Percentiles rank a stretch among this genome's conserved stretches.
Evolutionary conservation across 37 sponge, comb jelly and placozoan genomes (phyloP).

Genomic region (Geodia barretti): DNA sequence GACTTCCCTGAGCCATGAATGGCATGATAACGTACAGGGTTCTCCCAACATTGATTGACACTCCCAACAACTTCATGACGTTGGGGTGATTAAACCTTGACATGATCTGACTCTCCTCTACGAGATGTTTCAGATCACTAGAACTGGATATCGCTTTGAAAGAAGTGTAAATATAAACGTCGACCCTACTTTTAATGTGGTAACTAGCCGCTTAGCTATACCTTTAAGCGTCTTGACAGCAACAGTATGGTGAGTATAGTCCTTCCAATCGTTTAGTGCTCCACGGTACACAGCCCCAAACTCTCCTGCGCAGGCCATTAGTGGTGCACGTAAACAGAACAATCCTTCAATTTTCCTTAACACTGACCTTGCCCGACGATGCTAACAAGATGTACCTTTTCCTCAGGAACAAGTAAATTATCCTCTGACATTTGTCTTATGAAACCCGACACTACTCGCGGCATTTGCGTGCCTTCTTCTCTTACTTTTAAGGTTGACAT

Average conservation of each 20-base stretch:
- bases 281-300: slow-evolving; percentile 15
- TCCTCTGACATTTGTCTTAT: background rate
- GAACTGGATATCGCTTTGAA: background rate
- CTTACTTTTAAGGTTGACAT: too few species aligned
- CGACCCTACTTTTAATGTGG: background rate
- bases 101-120: background rate
- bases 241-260: background rate
- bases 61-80: slow-evolving; percentile 7
- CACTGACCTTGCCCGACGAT: background rate
- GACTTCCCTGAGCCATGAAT: slow-evolving; percentile 7
- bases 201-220: too few species aligned
- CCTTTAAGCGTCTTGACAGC: slow-evolving; percentile 13
- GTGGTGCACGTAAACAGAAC: too few species aligned
- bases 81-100: slow-evolving; percentile 2
- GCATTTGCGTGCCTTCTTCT: too few species aligned
- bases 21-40: slow-evolving; percentile 4
- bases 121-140: background rate
- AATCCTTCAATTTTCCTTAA: too few species aligned
- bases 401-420: background rate
- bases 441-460: background rate
- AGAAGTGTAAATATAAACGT: background rate
- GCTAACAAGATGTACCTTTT: background rate
- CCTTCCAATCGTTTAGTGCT: background rate
- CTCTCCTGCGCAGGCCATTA: background rate
- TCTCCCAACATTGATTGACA: background rate